Evolutionary conservation across 2,113 vertebrate genomes (phyloP), one percentile per base, ranked within the genome.

Genomic region (Nicator chloris): DNA sequence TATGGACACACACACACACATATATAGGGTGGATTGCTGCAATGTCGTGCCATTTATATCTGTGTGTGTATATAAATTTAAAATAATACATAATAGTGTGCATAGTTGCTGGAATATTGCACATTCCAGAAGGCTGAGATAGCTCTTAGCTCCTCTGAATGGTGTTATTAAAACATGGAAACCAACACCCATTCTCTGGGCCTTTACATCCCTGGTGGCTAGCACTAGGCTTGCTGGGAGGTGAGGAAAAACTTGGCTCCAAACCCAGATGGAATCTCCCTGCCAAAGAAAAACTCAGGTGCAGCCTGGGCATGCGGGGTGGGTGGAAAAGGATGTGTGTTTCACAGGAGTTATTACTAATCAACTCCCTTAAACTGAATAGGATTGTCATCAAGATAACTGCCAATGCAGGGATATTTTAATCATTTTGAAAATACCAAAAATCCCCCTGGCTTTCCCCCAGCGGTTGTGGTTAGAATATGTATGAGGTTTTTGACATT

Each of bases 391-490:
- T 39, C 0, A 4, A 73, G 64, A 16, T 33, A 61, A 44, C 26
- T 84, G 65, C 27, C 35, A 64, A 51, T 0, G 0, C n/a, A 44
- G 10, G 51, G 47, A 80, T 84, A 51, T 77, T 88, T 71, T 64
- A 75, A 35, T 78, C 2, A 6, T 93, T 87, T 70, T 78, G 28
- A 86, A 94, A 90, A 60, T 2, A 10, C 28, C 1, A 10, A 88
- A 96, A 96, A 90, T 79, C 54, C 94, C 94, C 0, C 31, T 49
- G 95, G 94, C 15, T 92, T 97, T 96, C 61, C 93, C 88, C 90
- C 28, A 23, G 37, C 49, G 37, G 18, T 35, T 68, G 88, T 69
- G 92, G 88, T 94, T 86, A 92, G 39, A 21, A 78, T 24, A 28
- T 45, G 51, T 51, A 24, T 77, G 79, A 83, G 76, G 78, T 57